Conservation (phyloP, 2,113 vertebrate genomes). For the Labeo catla region DNA sequence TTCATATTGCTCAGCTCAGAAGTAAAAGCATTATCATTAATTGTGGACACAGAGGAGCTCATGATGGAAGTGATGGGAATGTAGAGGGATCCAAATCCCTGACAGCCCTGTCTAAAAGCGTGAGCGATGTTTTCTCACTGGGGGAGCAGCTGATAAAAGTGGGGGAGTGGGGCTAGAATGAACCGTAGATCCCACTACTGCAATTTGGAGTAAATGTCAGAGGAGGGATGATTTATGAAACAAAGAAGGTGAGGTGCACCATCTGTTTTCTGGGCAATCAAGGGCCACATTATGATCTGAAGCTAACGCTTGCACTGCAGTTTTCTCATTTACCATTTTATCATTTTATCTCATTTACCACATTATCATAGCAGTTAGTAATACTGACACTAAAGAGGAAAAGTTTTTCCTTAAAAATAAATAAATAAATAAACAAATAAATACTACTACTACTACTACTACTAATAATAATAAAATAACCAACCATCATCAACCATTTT, state of each 20-base stretch:
- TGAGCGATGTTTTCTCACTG: slow-evolving; percentile 17
- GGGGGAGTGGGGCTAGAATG: slow-evolving; percentile 26
- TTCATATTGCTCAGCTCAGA: slow-evolving; percentile 24
- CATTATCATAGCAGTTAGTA: background rate
- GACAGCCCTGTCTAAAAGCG: slow-evolving; percentile 54
- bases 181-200: slow-evolving; percentile 52
- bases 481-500: no score
- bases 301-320: slow-evolving; percentile 34
- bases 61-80: slow-evolving; percentile 58
- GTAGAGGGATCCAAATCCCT: slow-evolving; percentile 45
- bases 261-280: slow-evolving; percentile 62
- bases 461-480: no score
- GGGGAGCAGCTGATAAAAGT: background rate
- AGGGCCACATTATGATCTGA: slow-evolving; percentile 32
- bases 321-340: background rate
- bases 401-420: background rate
- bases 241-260: slow-evolving; percentile 46
- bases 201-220: slow-evolving; percentile 64
- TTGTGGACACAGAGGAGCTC: background rate
- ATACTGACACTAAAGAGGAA: background rate
- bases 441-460: no score
- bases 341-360: background rate
- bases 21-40: slow-evolving; percentile 49
- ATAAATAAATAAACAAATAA: no score
- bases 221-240: slow-evolving; percentile 65